Base-by-base conservation (phyloP, 1,140 invertebrate species). In the Melipona quadrifasciata region DNA sequence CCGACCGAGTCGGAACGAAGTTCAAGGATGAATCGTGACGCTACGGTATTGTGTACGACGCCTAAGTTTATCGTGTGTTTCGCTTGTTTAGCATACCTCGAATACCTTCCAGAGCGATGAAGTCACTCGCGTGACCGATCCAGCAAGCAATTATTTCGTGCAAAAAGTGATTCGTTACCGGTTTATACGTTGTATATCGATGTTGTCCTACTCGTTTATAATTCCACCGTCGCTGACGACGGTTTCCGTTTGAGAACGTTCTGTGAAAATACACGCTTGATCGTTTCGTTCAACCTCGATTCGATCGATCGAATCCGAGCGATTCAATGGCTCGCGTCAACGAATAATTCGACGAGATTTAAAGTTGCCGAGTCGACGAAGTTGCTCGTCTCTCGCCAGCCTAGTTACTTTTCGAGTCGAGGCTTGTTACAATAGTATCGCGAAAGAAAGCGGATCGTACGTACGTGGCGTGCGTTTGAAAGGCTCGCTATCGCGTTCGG, bases 281-380 rank as follows among this genome's bases (percentile, higher is more conserved):
- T 89, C 88, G 87, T 77, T 83, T 81, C 80, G 76, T 71, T 86
- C 76, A 84, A 61, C 70, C 84, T 39, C 84, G 88, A n/a, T n/a
- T n/a, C n/a, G n/a, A n/a, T 83, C 77, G 88, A 89, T 89, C 87
- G 86, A 89, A 86, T 88, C 86, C 71, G 78, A 82, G 57, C 86
- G 58, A 74, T 89, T 89, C 85, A 88, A 80, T 78, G 83, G 80
- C 84, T 87, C 86, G 67, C 81, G 79, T 75, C 83, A 80, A 79
- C 67, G 79, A 58, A 87, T 87, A 55, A 85, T 87, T 82, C 82
- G 75, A 71, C 79, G 39, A 89, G 87, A 85, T 87, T 89, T 79
- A 58, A 67, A 74, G 75, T n/a, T n/a, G n/a, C 80, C 74, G 17
- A 80, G 81, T 73, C 77, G 67, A 79, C 21, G 16, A n/a, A 73